A percentile compares a stretch with the other conserved stretches of the same genome.
phyloP scores from a whole-genome alignment of 2,888 invertebrate genomes.

The Parnassius glacialis region DNA sequence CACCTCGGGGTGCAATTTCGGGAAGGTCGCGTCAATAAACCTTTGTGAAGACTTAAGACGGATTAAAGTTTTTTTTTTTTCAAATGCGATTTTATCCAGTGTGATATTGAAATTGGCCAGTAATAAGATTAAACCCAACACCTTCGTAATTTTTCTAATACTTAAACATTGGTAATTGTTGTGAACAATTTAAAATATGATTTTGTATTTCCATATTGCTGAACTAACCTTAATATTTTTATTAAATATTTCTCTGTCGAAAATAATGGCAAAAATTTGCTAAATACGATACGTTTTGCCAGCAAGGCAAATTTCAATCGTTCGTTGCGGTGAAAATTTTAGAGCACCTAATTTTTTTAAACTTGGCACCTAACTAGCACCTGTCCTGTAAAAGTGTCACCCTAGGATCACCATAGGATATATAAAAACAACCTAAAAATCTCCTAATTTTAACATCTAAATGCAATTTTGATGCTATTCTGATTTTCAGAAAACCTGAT shows the following conservation, averaged over 20 bases:
- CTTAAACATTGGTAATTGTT: neutral
- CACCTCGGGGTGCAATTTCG: constrained; percentile 38
- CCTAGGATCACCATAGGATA: too few relatives aligned
- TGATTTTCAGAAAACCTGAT: too few relatives aligned
- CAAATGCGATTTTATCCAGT: constrained; percentile 14
- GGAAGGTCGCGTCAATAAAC: constrained; percentile 32
- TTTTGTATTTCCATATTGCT: neutral
- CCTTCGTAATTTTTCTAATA: neutral
- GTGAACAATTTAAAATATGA: neutral
- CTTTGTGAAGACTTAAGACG: constrained; percentile 19
- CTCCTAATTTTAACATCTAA: too few relatives aligned
- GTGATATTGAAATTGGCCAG: constrained; percentile 9
- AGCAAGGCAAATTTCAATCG: too few relatives aligned
- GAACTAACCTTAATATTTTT: neutral
- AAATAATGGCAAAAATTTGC: neutral
- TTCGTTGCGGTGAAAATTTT: too few relatives aligned
- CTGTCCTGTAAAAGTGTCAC: too few relatives aligned
- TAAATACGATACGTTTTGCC: too few relatives aligned
- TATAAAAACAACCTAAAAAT: too few relatives aligned
- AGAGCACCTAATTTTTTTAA: too few relatives aligned
- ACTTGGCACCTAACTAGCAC: too few relatives aligned
- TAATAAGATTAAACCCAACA: constrained; percentile 16
- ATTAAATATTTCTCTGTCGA: neutral
- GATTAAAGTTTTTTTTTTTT: constrained; percentile 16
- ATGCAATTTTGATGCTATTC: too few relatives aligned